A percentile compares a stretch with the other conserved stretches of the same genome.
Conservation (phyloP, 2,888 invertebrate species). For the Lasioglossum figueresi region DNA sequence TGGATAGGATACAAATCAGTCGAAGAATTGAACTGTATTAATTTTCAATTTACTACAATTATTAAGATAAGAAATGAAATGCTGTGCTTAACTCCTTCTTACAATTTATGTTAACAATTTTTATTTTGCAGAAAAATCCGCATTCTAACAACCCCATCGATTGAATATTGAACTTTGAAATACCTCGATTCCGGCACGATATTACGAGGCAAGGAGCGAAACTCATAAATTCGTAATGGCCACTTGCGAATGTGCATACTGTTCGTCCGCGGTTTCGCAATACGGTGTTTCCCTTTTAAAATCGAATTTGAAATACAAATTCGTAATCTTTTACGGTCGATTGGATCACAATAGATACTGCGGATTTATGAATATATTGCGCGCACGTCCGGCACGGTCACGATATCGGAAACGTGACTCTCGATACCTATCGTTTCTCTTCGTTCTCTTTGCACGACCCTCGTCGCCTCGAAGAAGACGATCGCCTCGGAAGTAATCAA, state of each 20-base stretch:
- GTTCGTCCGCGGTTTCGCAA: neutral
- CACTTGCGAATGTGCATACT: slow-evolving; percentile 3
- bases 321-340: neutral
- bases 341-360: neutral
- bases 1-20: too few species aligned
- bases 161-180: neutral
- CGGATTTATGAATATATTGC: slow-evolving; percentile 33
- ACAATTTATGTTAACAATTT: neutral
- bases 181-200: neutral
- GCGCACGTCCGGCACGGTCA: slow-evolving; percentile 31
- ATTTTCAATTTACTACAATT: too few species aligned
- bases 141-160: neutral
- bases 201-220: neutral
- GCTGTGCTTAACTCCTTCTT: too few species aligned
- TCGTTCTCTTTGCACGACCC: slow-evolving; percentile 29
- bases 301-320: neutral
- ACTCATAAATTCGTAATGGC: slow-evolving; percentile 6
- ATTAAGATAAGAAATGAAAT: neutral
- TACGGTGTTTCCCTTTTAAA: neutral
- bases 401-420: slow-evolving; percentile 44
- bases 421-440: slow-evolving; percentile 33
- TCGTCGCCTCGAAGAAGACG: slow-evolving; percentile 22
- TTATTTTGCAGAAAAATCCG: neutral
- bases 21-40: too few species aligned
- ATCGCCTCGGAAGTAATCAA: slow-evolving; percentile 57